Evolutionary conservation across 2,113 vertebrate species (phyloP).

Genomic region (Coracopsis vasa): DNA sequence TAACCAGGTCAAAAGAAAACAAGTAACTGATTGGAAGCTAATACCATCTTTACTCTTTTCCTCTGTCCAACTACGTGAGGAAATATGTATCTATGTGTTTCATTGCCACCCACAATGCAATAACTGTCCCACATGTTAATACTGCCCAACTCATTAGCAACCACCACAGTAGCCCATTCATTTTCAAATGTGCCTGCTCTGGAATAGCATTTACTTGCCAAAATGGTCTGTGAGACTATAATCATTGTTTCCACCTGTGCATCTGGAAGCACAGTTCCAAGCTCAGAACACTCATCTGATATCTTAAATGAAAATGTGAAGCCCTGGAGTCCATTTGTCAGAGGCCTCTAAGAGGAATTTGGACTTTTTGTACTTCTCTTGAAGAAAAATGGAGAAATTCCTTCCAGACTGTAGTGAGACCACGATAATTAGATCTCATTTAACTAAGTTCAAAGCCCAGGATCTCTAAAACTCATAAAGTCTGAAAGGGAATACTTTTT

Average conservation of each 20-base stretch:
- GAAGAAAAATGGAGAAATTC: not conserved
- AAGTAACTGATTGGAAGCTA: not conserved
- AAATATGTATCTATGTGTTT: accelerated
- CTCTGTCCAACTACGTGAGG: not conserved
- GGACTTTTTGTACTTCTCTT: not conserved
- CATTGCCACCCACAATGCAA: not conserved
- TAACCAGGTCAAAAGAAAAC: not conserved
- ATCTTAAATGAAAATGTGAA: not conserved
- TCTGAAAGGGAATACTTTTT: not conserved
- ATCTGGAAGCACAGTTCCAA: not conserved
- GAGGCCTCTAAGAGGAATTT: not conserved
- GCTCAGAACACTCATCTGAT: not conserved
- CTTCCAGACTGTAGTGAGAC: not conserved
- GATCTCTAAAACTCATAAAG: not conserved
- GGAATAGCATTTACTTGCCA: not conserved
- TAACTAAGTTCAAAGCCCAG: not conserved
- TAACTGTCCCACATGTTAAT: not conserved
- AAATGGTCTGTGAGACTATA: not conserved
- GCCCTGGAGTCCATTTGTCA: not conserved
- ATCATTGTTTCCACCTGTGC: not conserved
- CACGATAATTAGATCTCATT: not conserved
- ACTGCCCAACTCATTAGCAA: accelerated
- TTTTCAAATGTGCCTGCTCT: not conserved
- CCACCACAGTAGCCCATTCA: not conserved
- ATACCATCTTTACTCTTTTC: not conserved